Conservation (phyloP, 2,113 vertebrate genomes). For the Leucosticte australis region DNA sequence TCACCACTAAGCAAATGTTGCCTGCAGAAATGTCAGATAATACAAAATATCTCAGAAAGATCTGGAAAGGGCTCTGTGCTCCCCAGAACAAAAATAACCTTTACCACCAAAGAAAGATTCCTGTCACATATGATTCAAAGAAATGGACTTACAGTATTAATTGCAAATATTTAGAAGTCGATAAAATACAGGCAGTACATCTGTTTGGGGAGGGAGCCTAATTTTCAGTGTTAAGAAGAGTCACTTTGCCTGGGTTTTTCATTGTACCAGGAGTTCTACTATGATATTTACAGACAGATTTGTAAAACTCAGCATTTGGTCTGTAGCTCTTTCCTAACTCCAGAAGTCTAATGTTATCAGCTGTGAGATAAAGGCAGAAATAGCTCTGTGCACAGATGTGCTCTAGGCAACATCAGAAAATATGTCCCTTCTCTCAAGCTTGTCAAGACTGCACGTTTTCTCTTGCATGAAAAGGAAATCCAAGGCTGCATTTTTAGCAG, state of each 20-base stretch:
- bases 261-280: not conserved
- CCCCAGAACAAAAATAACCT: not conserved
- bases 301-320: not conserved
- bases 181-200: not conserved
- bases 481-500: not conserved
- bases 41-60: not conserved
- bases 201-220: not conserved
- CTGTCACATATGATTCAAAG: not conserved
- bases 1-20: not conserved
- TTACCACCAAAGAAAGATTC: not conserved
- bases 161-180: not conserved
- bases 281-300: not conserved
- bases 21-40: constrained; percentile 25
- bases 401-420: not conserved
- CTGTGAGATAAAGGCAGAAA: not conserved
- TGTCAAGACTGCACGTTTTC: not conserved
- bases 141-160: not conserved
- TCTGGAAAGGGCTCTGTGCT: not conserved
- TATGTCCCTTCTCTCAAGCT: not conserved
- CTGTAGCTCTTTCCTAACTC: not conserved
- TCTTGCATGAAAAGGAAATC: not conserved
- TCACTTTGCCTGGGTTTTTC: not conserved
- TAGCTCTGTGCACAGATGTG: not conserved
- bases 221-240: not conserved
- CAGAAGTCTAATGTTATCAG: not conserved